phyloP scores from a whole-genome alignment of 2,797 vertebrate species.

The Phrynocephalus guinanensis region DNA sequence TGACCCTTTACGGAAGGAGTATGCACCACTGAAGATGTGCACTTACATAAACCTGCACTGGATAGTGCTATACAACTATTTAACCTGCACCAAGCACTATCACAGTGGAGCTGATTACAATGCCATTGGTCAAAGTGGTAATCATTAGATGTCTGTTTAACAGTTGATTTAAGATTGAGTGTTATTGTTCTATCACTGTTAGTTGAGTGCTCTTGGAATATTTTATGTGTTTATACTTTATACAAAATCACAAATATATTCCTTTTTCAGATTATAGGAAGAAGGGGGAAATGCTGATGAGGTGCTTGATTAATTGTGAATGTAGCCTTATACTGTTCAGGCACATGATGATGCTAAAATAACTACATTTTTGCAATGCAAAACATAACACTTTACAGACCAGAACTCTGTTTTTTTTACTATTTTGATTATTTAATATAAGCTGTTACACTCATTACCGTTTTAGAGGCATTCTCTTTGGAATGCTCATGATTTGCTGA shows the following conservation, averaged over 20 bases:
- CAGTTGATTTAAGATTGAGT: neutral
- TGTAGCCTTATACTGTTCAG: neutral
- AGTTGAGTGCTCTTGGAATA: neutral
- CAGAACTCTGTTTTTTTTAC: neutral
- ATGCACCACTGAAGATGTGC: neutral
- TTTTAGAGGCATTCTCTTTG: slow-evolving; percentile 18
- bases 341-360: neutral
- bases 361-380: neutral
- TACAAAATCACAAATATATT: neutral
- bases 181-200: neutral
- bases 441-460: slow-evolving; percentile 1
- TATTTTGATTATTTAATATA: neutral
- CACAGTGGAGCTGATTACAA: neutral
- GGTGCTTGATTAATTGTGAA: neutral
- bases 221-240: neutral
- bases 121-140: neutral
- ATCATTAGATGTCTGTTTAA: neutral
- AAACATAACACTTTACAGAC: fast-evolving
- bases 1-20: neutral
- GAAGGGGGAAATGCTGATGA: neutral
- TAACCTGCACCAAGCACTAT: fast-evolving
- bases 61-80: neutral
- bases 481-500: neutral
- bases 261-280: neutral
- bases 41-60: neutral